Evolutionary conservation across 1,140 invertebrate genomes (phyloP).

Genomic region (Thaumetopoea pityocampa): DNA sequence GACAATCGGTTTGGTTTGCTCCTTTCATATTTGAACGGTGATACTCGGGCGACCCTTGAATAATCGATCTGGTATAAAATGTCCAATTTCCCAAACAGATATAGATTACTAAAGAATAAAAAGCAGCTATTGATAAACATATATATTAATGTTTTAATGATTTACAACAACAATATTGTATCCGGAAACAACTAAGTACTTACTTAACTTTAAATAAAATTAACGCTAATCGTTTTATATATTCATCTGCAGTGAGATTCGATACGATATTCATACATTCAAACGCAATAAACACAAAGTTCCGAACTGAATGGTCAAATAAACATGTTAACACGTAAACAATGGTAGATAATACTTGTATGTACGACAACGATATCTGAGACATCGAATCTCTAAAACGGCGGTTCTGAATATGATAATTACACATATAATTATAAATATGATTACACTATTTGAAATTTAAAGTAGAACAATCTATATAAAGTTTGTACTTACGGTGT

Average conservation of each 20-base stretch:
- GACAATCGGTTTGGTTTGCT: too few relatives aligned
- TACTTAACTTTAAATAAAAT: conserved; percentile 46
- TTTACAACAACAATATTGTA: conserved; percentile 56
- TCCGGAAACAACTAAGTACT: conserved; percentile 47
- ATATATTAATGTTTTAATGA: conserved; percentile 51
- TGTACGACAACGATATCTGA: too few relatives aligned
- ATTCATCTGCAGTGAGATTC: conserved; percentile 21
- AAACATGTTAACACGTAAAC: too few relatives aligned
- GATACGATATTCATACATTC: conserved; percentile 21
- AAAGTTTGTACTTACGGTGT: conserved; percentile 17
- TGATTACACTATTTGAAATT: conserved; percentile 10
- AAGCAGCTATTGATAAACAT: conserved; percentile 32
- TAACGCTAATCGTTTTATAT: conserved; percentile 23
- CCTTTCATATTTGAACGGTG: too few relatives aligned
- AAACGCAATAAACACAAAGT: too few relatives aligned
- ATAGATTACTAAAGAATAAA: conserved; percentile 4
- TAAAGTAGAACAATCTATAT: too few relatives aligned
- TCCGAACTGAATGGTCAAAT: too few relatives aligned
- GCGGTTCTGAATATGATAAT: conserved; percentile 11
- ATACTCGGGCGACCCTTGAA: too few relatives aligned
- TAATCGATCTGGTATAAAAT: too few relatives aligned
- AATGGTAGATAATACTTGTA: too few relatives aligned
- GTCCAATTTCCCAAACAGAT: too few relatives aligned
- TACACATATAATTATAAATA: too few relatives aligned
- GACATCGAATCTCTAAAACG: conserved; percentile 1